A percentile compares a stretch with the other conserved stretches of the same genome.
These are phyloP conservation scores for Callyntrura guangdongensis DNA, from an alignment of 2,888 invertebrate genomes.

Conservation along the genomic window DNA sequence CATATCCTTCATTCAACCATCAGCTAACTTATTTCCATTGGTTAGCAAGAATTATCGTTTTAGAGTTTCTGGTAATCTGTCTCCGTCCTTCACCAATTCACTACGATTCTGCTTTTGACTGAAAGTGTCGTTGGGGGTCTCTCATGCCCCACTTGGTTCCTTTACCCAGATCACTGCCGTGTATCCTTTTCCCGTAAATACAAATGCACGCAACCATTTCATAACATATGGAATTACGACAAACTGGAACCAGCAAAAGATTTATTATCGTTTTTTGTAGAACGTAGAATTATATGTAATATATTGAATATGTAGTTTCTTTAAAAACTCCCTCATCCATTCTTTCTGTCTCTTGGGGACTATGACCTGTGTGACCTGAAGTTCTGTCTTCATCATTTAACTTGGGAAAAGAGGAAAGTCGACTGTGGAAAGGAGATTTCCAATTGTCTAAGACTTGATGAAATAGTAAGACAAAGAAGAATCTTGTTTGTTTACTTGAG, in stretches of 20 bases:
- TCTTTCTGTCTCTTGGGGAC: no score
- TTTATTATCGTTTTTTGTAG: no score
- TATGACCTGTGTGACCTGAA: background rate
- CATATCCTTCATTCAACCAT: background rate
- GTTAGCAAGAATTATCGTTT: background rate
- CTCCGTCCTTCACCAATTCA: background rate
- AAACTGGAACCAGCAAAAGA: no score
- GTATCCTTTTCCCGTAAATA: no score
- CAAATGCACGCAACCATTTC: no score
- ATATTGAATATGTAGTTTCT: no score
- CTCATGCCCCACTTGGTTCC: background rate
- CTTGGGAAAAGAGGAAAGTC: background rate
- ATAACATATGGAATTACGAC: no score
- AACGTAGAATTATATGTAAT: no score
- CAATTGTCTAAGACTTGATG: background rate
- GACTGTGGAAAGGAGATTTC: background rate
- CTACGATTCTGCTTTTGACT: background rate
- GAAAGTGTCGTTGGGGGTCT: background rate
- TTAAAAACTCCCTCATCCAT: no score
- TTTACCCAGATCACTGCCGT: background rate
- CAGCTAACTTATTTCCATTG: constrained; percentile 30
- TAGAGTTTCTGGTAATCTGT: background rate
- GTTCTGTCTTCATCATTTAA: background rate
- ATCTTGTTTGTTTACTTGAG: background rate
- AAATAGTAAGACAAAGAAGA: background rate